phyloP scores from a whole-genome alignment of 2,113 vertebrate genomes.

The Dascyllus trimaculatus region DNA sequence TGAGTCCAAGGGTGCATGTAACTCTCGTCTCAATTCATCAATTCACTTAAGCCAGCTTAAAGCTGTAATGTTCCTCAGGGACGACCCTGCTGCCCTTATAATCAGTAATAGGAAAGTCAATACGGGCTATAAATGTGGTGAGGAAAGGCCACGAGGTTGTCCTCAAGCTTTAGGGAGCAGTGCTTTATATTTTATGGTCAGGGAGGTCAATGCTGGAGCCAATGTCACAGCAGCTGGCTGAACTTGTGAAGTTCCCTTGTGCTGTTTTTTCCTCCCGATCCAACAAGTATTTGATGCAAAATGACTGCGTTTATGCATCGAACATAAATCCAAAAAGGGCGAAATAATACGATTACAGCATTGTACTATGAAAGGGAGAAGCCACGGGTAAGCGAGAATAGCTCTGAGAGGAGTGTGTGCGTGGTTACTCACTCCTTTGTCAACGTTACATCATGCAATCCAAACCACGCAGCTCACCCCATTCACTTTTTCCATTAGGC shows the following conservation, averaged over 20 bases:
- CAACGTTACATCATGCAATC: slow-evolving; percentile 83
- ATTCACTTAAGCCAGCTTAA: slow-evolving; percentile 38
- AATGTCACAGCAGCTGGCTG: slow-evolving; percentile 30
- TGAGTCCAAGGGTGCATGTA: slow-evolving; percentile 54
- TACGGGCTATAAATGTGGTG: slow-evolving; percentile 23
- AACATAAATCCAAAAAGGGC: slow-evolving; percentile 12
- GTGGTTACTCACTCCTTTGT: slow-evolving; percentile 82
- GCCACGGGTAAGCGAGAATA: slow-evolving; percentile 35
- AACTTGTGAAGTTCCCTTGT: slow-evolving; percentile 17
- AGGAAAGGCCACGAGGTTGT: slow-evolving; percentile 10
- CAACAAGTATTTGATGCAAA: slow-evolving; percentile 7
- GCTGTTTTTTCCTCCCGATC: neutral
- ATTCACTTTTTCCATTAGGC: slow-evolving; percentile 83
- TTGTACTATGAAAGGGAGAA: slow-evolving; percentile 35
- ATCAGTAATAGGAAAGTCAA: slow-evolving; percentile 57
- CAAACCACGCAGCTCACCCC: slow-evolving; percentile 73
- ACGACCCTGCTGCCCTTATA: slow-evolving; percentile 37
- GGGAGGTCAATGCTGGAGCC: slow-evolving; percentile 30
- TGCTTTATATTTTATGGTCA: slow-evolving; percentile 20
- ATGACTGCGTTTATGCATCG: neutral
- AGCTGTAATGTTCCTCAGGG: slow-evolving; percentile 40
- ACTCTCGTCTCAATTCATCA: slow-evolving; percentile 54
- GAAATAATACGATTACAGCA: slow-evolving; percentile 10
- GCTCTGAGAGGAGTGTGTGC: slow-evolving; percentile 55
- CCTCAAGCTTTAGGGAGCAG: slow-evolving; percentile 10